Percentiles rank a stretch among this genome's conserved stretches.
Conservation (phyloP, 2,797 vertebrate genomes). For the Antennarius maculatus region DNA sequence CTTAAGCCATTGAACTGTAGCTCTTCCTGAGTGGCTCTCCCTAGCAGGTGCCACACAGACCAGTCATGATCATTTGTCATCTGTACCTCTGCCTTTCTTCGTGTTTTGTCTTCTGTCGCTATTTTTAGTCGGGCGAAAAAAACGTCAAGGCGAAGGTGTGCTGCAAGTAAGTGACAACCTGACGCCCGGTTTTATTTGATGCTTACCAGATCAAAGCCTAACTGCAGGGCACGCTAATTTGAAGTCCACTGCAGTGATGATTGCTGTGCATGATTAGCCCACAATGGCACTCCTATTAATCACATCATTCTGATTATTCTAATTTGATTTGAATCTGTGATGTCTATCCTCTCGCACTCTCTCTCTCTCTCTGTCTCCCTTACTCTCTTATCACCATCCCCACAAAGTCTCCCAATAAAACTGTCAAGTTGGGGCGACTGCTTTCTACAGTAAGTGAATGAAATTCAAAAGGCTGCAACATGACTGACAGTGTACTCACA, state of each 20-base stretch:
- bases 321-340: constrained; percentile 82
- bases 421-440: constrained; percentile 79
- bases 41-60: constrained; percentile 67
- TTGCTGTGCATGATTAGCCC: constrained; percentile 81
- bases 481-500: constrained; percentile 82
- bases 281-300: constrained; percentile 85
- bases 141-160: constrained; percentile 79
- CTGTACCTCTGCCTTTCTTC: constrained; percentile 73
- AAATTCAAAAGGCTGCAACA: constrained; percentile 83
- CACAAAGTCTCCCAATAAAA: constrained; percentile 78
- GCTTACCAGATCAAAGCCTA: constrained; percentile 82
- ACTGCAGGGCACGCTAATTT: constrained; percentile 79
- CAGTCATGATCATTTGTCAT: constrained; percentile 64
- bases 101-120: constrained; percentile 71
- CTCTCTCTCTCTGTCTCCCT: constrained; percentile 17
- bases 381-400: constrained; percentile 73
- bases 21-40: constrained; percentile 53
- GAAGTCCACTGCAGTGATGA: constrained; percentile 82
- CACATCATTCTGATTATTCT: constrained; percentile 84
- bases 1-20: constrained; percentile 61
- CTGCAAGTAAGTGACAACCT: constrained; percentile 82
- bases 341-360: constrained; percentile 63
- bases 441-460: constrained; percentile 79
- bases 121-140: constrained; percentile 74
- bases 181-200: constrained; percentile 79